phyloP scores from a whole-genome alignment of 92 coral and sea anemone genomes.

The Bergia sp. region DNA sequence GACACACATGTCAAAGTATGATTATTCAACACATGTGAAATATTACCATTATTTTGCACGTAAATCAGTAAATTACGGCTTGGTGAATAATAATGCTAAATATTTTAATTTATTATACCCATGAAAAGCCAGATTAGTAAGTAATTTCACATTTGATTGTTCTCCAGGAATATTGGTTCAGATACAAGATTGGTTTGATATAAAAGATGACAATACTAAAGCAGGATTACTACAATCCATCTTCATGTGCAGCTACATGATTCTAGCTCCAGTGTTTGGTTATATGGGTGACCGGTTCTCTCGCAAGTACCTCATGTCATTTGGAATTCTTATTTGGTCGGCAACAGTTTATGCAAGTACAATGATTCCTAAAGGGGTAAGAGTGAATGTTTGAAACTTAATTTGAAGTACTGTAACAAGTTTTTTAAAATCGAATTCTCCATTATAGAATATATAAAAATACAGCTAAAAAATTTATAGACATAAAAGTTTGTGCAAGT shows the following conservation, averaged over 20 bases:
- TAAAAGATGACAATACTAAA: constrained; percentile 65
- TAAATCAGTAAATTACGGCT: too few species aligned
- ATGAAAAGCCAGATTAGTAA: neutral
- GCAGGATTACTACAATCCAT: constrained; percentile 92
- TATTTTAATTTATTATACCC: too few species aligned
- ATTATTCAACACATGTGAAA: too few species aligned
- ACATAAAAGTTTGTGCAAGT: constrained; percentile 84
- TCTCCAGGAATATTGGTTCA: constrained; percentile 68
- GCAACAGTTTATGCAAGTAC: constrained; percentile 85
- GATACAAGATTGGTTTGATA: constrained; percentile 77
- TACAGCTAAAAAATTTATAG: too few species aligned
- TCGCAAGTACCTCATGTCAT: constrained; percentile 89
- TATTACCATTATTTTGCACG: too few species aligned
- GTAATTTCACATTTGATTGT: neutral
- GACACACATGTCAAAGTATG: too few species aligned
- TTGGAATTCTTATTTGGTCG: constrained; percentile 90
- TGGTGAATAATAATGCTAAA: too few species aligned
- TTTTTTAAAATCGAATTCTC: too few species aligned
- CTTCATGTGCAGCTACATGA: constrained; percentile 90
- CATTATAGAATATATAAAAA: too few species aligned
- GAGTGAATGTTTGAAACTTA: constrained; percentile 14
- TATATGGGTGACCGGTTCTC: constrained; percentile 93
- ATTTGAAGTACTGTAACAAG: neutral
- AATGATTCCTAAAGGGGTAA: constrained; percentile 68
- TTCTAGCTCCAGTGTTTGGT: constrained; percentile 95